phyloP scores from a whole-genome alignment of 2,888 invertebrate genomes.

The Eulithis prunata region DNA sequence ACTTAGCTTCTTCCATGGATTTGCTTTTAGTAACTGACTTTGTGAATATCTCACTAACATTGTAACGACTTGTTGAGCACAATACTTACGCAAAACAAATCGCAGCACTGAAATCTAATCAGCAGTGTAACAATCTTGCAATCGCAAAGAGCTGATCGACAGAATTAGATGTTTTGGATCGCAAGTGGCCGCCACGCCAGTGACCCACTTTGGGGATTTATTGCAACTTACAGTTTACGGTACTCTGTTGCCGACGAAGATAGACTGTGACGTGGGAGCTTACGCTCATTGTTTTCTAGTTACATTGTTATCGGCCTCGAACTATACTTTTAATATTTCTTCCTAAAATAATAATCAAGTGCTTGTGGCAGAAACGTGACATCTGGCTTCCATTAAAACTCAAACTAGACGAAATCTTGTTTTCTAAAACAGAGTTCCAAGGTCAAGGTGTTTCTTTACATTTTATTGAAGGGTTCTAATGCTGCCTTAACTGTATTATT shows the following conservation, averaged over 20 bases:
- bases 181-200: slow-evolving; percentile 24
- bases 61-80: background rate
- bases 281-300: slow-evolving; percentile 47
- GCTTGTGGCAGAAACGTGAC: background rate
- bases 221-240: slow-evolving; percentile 33
- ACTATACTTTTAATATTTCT: slow-evolving; percentile 21
- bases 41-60: slow-evolving; percentile 1
- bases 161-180: slow-evolving; percentile 68
- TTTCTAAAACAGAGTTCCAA: too few relatives aligned
- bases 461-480: too few relatives aligned
- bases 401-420: background rate
- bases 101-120: slow-evolving; percentile 24
- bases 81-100: slow-evolving; percentile 9
- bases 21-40: background rate
- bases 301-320: slow-evolving; percentile 39
- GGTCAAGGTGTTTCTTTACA: too few relatives aligned
- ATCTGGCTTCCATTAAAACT: background rate
- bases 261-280: slow-evolving; percentile 37
- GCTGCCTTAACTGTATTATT: too few relatives aligned
- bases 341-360: background rate
- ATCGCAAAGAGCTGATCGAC: slow-evolving; percentile 50
- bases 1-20: background rate
- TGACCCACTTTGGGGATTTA: slow-evolving; percentile 42
- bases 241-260: slow-evolving; percentile 41
- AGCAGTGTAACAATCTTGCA: slow-evolving; percentile 27